These are phyloP conservation scores for Volucella inflata DNA, from an alignment of 2,888 invertebrate species.

Conservation along the genomic window DNA sequence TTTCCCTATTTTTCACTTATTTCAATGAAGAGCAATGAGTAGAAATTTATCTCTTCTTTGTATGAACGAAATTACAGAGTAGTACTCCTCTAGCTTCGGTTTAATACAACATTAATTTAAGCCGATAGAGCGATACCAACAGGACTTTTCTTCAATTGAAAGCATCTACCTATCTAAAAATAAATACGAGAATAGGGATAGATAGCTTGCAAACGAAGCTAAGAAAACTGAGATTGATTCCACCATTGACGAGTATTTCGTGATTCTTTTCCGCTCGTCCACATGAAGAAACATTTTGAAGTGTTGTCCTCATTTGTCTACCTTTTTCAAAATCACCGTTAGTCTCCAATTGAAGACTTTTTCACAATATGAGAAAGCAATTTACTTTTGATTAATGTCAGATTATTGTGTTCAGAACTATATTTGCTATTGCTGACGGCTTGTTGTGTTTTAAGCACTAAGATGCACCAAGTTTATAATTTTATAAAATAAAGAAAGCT, in stretches of 20 bases:
- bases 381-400: slow-evolving; percentile 68
- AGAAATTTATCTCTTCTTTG: slow-evolving; percentile 62
- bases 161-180: slow-evolving; percentile 21
- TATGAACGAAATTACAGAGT: slow-evolving; percentile 28
- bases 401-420: slow-evolving; percentile 50
- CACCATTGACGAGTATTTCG: slow-evolving; percentile 52
- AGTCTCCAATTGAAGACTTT: slow-evolving; percentile 25
- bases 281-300: slow-evolving; percentile 53
- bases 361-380: slow-evolving; percentile 65
- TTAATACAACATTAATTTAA: slow-evolving; percentile 75
- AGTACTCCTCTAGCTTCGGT: slow-evolving; percentile 52
- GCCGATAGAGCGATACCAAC: slow-evolving; percentile 66
- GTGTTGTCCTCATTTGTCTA: slow-evolving; percentile 55
- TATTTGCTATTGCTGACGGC: not conserved
- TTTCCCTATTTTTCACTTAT: slow-evolving; percentile 69
- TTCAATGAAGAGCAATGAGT: slow-evolving; percentile 72
- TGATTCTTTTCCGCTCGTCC: slow-evolving; percentile 22
- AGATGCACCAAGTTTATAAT: too few species aligned
- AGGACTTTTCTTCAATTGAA: slow-evolving; percentile 57
- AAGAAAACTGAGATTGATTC: slow-evolving; percentile 65
- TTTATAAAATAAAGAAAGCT: too few species aligned
- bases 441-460: too few species aligned
- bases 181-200: not conserved
- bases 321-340: slow-evolving; percentile 57
- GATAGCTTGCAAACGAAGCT: slow-evolving; percentile 5